Percentiles rank a stretch among this genome's conserved stretches.
Conservation (phyloP, 2,113 vertebrate genomes). For the Mionectes macconnelli region DNA sequence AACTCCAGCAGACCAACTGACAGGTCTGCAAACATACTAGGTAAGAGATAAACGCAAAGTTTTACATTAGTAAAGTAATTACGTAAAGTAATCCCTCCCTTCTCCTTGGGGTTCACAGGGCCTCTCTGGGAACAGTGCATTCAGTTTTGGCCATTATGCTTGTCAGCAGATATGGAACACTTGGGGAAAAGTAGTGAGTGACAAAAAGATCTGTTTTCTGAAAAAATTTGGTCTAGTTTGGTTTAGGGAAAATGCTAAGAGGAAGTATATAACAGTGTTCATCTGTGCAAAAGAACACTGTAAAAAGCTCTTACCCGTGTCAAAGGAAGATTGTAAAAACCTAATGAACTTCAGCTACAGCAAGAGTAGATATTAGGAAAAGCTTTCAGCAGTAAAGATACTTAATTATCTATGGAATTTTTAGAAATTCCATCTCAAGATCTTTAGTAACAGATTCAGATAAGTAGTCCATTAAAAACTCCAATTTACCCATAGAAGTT, state of each 20-base stretch:
- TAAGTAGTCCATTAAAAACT: neutral
- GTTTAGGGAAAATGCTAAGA: neutral
- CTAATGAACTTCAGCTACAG: neutral
- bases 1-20: neutral
- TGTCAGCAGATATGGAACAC: neutral
- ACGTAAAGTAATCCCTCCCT: neutral
- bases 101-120: neutral
- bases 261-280: neutral
- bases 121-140: neutral
- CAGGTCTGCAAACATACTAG: neutral
- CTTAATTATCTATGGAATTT: neutral
- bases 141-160: neutral
- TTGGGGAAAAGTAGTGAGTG: neutral
- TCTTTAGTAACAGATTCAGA: neutral
- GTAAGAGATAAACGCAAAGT: neutral
- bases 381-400: neutral
- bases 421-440: neutral
- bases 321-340: neutral
- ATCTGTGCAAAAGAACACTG: neutral
- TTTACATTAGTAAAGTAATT: neutral
- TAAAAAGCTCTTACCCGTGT: neutral
- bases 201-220: neutral
- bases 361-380: neutral
- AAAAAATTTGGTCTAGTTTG: neutral
- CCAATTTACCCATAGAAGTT: neutral